phyloP scores from a whole-genome alignment of 2,113 vertebrate species.

The Theristicus caerulescens region DNA sequence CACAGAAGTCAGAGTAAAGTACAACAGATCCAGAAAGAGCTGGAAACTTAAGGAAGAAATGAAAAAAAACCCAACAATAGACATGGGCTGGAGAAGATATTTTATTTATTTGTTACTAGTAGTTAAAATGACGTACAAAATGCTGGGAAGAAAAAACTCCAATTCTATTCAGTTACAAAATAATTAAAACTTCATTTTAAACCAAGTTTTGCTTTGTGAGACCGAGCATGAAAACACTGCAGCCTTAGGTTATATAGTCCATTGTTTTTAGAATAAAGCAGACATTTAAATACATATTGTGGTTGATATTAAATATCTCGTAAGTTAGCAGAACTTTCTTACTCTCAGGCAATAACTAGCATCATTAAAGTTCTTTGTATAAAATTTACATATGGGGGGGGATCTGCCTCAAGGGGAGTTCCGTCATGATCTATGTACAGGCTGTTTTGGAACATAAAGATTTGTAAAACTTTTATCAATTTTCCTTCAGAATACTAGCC shows the following conservation, averaged over 20 bases:
- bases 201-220: conserved; percentile 71
- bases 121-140: conserved; percentile 75
- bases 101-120: conserved; percentile 78
- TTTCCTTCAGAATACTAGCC: conserved; percentile 53
- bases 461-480: conserved; percentile 32
- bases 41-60: conserved; percentile 49
- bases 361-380: conserved; percentile 60
- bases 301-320: conserved; percentile 73
- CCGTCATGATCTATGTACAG: neutral
- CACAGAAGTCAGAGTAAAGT: conserved; percentile 42
- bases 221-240: conserved; percentile 59
- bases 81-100: conserved; percentile 58
- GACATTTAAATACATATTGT: conserved; percentile 72
- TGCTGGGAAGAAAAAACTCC: conserved; percentile 72
- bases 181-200: conserved; percentile 71
- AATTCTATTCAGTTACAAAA: conserved; percentile 74
- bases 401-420: conserved; percentile 38
- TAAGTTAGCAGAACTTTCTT: conserved; percentile 68
- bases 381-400: conserved; percentile 33
- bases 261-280: conserved; percentile 71
- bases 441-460: conserved; percentile 14
- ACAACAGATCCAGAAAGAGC: conserved; percentile 47
- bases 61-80: conserved; percentile 11
- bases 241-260: conserved; percentile 64
- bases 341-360: conserved; percentile 61